Percentiles rank a stretch among this genome's conserved stretches.
Evolutionary conservation across 1,140 invertebrate species (phyloP).

Genomic region (Amyelois transitella): DNA sequence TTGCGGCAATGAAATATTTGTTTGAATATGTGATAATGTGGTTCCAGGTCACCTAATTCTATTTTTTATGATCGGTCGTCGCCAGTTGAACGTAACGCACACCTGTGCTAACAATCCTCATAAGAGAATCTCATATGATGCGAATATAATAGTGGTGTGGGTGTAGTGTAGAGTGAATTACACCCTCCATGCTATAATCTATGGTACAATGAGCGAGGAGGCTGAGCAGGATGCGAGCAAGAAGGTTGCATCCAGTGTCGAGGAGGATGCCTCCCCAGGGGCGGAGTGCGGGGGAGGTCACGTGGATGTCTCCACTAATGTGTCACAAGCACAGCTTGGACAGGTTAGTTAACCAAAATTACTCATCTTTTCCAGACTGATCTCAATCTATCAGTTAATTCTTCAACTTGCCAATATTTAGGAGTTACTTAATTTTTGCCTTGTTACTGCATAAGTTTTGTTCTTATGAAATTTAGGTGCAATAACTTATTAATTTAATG

Average conservation of each 20-base stretch:
- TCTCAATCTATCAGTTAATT: no score
- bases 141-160: constrained; percentile 39
- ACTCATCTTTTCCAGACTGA: no score
- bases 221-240: constrained; percentile 50
- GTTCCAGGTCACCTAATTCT: constrained; percentile 25
- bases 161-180: constrained; percentile 14
- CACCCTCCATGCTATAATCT: constrained; percentile 38
- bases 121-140: constrained; percentile 40
- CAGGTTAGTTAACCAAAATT: constrained; percentile 30
- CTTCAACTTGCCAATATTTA: no score
- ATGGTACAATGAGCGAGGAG: constrained; percentile 66
- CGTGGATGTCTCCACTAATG: constrained; percentile 39
- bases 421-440: no score
- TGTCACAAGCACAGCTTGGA: constrained; percentile 39
- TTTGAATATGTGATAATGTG: background rate
- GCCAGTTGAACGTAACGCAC: background rate
- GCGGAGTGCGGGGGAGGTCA: constrained; percentile 5
- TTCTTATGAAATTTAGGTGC: no score
- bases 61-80: constrained; percentile 26
- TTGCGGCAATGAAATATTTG: background rate
- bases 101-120: constrained; percentile 33
- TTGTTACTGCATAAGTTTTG: no score
- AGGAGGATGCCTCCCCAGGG: constrained; percentile 25
- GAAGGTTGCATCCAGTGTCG: constrained; percentile 35
- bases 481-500: no score